Evolutionary conservation across 2,113 vertebrate species (phyloP).

Genomic region (Opisthocomus hoazin): DNA sequence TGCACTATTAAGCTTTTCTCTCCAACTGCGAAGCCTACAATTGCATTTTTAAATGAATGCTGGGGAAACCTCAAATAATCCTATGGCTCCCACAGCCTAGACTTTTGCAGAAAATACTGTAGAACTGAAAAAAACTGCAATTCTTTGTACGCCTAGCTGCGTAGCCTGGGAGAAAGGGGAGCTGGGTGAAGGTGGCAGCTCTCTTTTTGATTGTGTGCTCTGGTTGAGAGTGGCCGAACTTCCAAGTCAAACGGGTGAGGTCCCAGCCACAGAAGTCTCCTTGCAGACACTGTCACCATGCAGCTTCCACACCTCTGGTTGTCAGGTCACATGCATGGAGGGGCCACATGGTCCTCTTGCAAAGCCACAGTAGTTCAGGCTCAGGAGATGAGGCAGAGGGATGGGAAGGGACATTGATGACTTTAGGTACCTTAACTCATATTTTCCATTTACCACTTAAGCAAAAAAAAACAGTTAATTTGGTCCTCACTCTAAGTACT

Average conservation of each 20-base stretch:
- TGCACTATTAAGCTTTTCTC: slow-evolving; percentile 42
- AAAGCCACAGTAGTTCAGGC: not conserved
- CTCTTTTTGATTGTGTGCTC: not conserved
- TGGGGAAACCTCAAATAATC: not conserved
- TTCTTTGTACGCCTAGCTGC: not conserved
- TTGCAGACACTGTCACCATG: not conserved
- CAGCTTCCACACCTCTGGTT: not conserved
- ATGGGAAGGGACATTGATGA: not conserved
- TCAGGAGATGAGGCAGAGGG: not conserved
- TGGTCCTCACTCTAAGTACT: not conserved
- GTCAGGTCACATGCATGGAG: not conserved
- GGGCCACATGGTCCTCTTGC: not conserved
- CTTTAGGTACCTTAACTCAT: not conserved
- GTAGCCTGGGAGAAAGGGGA: not conserved
- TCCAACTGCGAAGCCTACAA: slow-evolving; percentile 26
- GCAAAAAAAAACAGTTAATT: not conserved
- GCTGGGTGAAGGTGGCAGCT: not conserved
- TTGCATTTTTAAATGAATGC: slow-evolving; percentile 14
- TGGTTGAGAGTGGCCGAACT: not conserved
- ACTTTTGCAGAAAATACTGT: not conserved
- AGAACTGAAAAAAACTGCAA: not conserved
- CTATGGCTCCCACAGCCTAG: not conserved
- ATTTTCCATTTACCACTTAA: not conserved
- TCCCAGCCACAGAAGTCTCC: not conserved
- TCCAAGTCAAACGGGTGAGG: not conserved